phyloP scores from a whole-genome alignment of 2,113 vertebrate genomes.

The Dipodomys stephensi region DNA sequence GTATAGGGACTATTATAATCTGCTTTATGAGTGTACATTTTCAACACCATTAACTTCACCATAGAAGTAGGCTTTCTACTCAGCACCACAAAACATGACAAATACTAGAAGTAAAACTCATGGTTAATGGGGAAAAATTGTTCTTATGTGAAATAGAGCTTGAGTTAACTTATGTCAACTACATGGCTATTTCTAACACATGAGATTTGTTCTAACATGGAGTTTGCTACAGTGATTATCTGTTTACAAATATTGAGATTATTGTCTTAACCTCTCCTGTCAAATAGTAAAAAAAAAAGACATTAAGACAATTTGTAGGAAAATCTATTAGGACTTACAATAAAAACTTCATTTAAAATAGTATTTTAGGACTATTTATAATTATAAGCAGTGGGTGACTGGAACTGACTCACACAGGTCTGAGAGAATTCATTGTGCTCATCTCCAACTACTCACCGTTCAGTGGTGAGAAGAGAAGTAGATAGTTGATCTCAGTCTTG shows the following conservation, averaged over 20 bases:
- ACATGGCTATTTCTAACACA: conserved; percentile 8
- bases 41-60: conserved; percentile 26
- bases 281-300: background rate
- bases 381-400: background rate
- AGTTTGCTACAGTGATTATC: conserved; percentile 3
- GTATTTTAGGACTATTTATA: background rate
- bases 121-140: background rate
- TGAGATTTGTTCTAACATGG: background rate
- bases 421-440: background rate
- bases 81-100: background rate
- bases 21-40: background rate
- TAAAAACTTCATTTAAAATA: background rate
- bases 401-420: background rate
- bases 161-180: background rate
- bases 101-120: conserved; percentile 52
- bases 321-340: background rate
- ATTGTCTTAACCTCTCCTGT: background rate
- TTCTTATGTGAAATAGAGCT: conserved; percentile 15
- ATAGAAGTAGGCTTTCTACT: background rate
- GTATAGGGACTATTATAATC: background rate
- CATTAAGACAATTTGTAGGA: conserved; percentile 20
- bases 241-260: background rate
- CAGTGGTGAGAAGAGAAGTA: background rate
- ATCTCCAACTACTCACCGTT: background rate
- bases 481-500: background rate